Evolutionary conservation across 2,797 vertebrate species (phyloP).

Genomic region (Fringilla coelebs): DNA sequence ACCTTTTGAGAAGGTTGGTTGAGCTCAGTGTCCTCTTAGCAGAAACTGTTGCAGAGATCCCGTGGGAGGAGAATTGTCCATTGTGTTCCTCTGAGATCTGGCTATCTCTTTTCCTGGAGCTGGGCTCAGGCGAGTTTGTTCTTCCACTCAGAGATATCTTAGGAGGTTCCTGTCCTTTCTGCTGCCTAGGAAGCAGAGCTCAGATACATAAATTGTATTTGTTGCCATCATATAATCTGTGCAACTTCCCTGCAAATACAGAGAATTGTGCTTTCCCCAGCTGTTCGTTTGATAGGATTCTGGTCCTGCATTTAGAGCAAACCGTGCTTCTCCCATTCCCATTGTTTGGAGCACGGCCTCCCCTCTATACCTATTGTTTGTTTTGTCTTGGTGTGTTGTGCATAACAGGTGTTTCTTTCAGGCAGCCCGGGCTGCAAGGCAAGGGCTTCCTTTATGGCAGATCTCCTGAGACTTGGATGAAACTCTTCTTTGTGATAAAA

Average conservation of each 20-base stretch:
- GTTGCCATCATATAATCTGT: slow-evolving; percentile 12
- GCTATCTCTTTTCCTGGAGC: slow-evolving; percentile 47
- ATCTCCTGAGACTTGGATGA: slow-evolving; percentile 60
- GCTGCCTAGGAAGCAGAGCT: slow-evolving; percentile 31
- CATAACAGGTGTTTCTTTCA: slow-evolving; percentile 70
- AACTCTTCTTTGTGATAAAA: slow-evolving; percentile 67
- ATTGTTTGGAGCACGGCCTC: slow-evolving; percentile 36
- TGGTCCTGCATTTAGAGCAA: slow-evolving; percentile 28
- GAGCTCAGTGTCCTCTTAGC: slow-evolving; percentile 14
- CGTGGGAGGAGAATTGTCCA: slow-evolving; percentile 32
- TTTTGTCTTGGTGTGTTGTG: slow-evolving; percentile 49
- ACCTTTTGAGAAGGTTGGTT: background rate
- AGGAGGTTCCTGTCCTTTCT: slow-evolving; percentile 49
- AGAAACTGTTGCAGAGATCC: slow-evolving; percentile 11
- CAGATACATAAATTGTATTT: slow-evolving; percentile 37
- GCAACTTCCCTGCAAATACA: slow-evolving; percentile 42
- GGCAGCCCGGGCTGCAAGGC: slow-evolving; percentile 33
- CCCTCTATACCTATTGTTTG: slow-evolving; percentile 61
- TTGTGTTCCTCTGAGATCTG: slow-evolving; percentile 45
- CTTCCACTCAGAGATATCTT: slow-evolving; percentile 50
- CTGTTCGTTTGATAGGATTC: slow-evolving; percentile 33
- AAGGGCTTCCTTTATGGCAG: slow-evolving; percentile 50
- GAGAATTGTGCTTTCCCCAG: slow-evolving; percentile 21
- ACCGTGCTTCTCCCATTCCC: background rate
- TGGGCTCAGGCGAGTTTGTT: slow-evolving; percentile 40